These are phyloP conservation scores for Erebia palarica DNA, from an alignment of 2,888 invertebrate genomes.

Conservation along the genomic window DNA sequence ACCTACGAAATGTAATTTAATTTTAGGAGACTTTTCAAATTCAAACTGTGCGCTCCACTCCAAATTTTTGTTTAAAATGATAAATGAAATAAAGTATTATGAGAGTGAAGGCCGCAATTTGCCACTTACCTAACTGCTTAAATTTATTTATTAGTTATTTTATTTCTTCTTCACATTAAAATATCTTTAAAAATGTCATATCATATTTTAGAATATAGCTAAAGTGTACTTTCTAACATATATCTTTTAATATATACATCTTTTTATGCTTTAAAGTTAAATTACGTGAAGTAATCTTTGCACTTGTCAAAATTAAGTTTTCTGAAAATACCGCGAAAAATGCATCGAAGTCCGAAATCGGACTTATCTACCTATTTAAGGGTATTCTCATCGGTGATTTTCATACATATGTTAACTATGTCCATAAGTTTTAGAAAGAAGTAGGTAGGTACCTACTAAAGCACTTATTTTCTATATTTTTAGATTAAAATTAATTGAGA, in stretches of 20 bases:
- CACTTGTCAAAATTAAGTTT: not conserved
- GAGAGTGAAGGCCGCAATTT: not conserved
- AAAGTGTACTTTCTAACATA: conserved; percentile 2
- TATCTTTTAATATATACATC: not conserved
- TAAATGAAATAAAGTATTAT: not conserved
- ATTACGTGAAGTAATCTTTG: conserved; percentile 18
- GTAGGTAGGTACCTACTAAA: too few species aligned
- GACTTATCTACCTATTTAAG: too few species aligned
- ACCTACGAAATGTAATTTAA: not conserved
- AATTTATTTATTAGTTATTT: not conserved
- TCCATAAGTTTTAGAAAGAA: too few species aligned
- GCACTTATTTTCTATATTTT: too few species aligned
- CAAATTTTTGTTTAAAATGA: not conserved
- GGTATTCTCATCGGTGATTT: too few species aligned
- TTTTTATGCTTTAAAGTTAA: conserved; percentile 14
- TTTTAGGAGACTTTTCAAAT: conserved; percentile 6
- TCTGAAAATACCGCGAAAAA: too few species aligned
- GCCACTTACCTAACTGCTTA: not conserved
- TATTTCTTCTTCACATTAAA: conserved; percentile 7
- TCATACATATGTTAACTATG: too few species aligned
- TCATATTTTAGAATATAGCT: conserved; percentile 17
- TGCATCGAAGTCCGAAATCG: too few species aligned
- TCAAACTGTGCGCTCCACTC: not conserved
- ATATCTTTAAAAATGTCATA: conserved; percentile 21
- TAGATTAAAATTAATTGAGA: too few species aligned